These are phyloP conservation scores for Ryuthela nishihirai DNA, from an alignment of 2,888 invertebrate species.

Conservation along the genomic window DNA sequence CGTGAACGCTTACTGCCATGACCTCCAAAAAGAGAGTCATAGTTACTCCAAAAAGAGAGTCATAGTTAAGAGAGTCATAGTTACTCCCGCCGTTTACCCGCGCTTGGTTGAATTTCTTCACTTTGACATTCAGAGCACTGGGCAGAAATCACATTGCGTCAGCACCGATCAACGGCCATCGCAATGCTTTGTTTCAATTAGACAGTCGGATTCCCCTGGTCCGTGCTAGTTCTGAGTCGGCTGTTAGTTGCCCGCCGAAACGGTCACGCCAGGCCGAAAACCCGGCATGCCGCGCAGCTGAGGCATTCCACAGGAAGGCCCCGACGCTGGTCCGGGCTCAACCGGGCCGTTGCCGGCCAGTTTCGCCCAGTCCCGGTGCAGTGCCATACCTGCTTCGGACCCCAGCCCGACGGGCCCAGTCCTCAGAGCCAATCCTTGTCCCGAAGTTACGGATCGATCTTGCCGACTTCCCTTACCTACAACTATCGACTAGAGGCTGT, in stretches of 20 bases:
- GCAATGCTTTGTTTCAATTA: neutral
- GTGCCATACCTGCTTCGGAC: slow-evolving; percentile 52
- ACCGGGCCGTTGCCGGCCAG: no score
- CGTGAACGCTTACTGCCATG: no score
- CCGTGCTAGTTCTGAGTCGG: neutral
- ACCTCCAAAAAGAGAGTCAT: no score
- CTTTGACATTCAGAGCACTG: neutral
- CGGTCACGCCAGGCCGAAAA: no score
- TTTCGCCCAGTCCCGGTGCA: slow-evolving; percentile 45
- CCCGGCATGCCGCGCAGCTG: no score
- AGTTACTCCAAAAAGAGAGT: no score
- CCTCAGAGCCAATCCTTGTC: slow-evolving; percentile 70
- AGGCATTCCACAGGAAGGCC: no score
- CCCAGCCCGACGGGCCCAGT: slow-evolving; percentile 61
- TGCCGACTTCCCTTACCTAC: slow-evolving; percentile 66
- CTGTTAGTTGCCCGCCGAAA: no score
- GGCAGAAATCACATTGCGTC: neutral
- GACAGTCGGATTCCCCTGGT: neutral
- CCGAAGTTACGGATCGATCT: slow-evolving; percentile 60
- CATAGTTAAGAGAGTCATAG: neutral
- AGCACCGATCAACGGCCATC: neutral
- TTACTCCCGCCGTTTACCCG: neutral
- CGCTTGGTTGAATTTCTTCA: neutral
- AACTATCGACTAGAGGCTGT: slow-evolving; percentile 41
- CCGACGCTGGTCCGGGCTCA: no score